Conservation (phyloP, 92 coral and sea anemone genomes). For the Umimayanthus kanabou region DNA sequence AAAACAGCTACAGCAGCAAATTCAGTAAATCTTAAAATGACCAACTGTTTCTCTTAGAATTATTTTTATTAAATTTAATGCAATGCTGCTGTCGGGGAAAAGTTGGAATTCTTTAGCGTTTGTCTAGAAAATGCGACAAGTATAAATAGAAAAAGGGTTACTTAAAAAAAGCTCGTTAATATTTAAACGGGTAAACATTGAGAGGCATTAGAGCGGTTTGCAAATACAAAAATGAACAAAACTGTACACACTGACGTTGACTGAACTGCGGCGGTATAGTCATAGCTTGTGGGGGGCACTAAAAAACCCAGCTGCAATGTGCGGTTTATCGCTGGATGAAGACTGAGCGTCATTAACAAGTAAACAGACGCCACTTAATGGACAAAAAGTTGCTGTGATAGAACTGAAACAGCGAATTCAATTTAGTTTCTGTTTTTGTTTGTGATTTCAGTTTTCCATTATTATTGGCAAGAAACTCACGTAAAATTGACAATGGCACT, state of each 20-base stretch:
- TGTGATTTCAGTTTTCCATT: not conserved
- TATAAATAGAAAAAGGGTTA: not conserved
- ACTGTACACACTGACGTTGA: not conserved
- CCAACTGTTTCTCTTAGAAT: not conserved
- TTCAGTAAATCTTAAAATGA: not conserved
- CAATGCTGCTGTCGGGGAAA: not conserved
- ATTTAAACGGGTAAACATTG: not conserved
- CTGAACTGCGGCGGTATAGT: not conserved
- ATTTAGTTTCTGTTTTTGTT: not conserved
- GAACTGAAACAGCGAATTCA: not conserved
- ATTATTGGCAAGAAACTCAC: not conserved
- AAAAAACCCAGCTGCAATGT: constrained; percentile 3
- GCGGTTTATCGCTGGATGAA: constrained; percentile 24
- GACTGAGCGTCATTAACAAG: not conserved
- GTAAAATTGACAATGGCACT: constrained; percentile 69
- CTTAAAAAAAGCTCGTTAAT: constrained; percentile 24
- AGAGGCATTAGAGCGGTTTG: constrained; percentile 15
- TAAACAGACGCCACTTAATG: constrained; percentile 27
- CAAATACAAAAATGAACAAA: not conserved
- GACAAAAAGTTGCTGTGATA: not conserved
- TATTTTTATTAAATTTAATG: too few relatives aligned
- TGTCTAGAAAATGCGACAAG: not conserved
- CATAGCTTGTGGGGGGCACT: not conserved
- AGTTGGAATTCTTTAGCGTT: not conserved
- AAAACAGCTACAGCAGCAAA: not conserved